Base-by-base conservation (phyloP, 1,140 invertebrate genomes). In the Ridgeia piscesae region DNA sequence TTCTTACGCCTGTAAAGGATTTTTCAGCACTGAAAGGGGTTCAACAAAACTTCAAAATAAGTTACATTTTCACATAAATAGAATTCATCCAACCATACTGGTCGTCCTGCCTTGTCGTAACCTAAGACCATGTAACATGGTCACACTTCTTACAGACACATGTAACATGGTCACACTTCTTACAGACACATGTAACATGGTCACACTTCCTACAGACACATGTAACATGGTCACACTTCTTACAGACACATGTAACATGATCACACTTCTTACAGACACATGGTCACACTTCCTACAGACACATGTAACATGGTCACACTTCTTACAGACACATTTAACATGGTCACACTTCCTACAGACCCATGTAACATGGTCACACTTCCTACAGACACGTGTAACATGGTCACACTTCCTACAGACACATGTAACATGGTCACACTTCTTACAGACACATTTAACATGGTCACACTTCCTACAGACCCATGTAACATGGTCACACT, bases 221-320 rank as follows among this genome's bases (percentile, higher is more conserved):
- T 35, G 89, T 34, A 50, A 92, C 2, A 27, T n/a, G 17, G 34
- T 33, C 34, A 88, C 42, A 92, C 94, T 98, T 97, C 94, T 96
- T 96, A 91, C 33, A 94, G 93, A 93, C 77, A 89, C 35, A 91
- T 35, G 89, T 34, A 50, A 92, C 2, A 27, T n/a, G 17, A 21
- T 33, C 34, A 88, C 42, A 92, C 33, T 88, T 34, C n/a, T n/a
- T n/a, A n/a, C n/a, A n/a, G n/a, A n/a, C n/a, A n/a, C n/a, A n/a
- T n/a, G n/a, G n/a, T n/a, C n/a, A n/a, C n/a, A n/a, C 94, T 98
- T 97, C 94, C 96, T 96, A 91, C 33, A 94, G 93, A 93, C 77
- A 89, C 35, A 91, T 35, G 89, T 34, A 50, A 92, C 2, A 27
- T n/a, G 17, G 34, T 33, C 34, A 88, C 42, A 92, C 33, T 88